A percentile compares a stretch with the other conserved stretches of the same genome.
These are phyloP conservation scores for Mesorhabditis belari DNA, from an alignment of 2,888 invertebrate genomes.

Conservation along the genomic window DNA sequence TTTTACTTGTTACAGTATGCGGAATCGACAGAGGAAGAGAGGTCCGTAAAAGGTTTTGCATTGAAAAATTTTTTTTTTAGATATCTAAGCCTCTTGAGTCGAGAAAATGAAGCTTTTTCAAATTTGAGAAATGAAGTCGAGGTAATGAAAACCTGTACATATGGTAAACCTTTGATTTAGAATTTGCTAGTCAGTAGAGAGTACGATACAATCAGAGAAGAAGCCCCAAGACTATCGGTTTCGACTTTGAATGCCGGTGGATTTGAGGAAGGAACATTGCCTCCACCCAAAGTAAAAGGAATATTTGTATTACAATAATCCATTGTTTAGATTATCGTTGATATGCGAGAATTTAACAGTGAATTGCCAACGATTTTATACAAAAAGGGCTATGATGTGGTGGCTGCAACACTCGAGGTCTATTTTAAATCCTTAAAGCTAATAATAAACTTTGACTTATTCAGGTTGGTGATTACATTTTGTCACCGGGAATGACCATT, in stretches of 20 bases:
- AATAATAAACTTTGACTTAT: slow-evolving; percentile 5
- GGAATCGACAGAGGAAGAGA: slow-evolving; percentile 91
- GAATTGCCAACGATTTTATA: slow-evolving; percentile 89
- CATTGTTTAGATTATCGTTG: slow-evolving; percentile 67
- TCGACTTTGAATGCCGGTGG: slow-evolving; percentile 17
- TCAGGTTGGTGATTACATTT: slow-evolving; percentile 82
- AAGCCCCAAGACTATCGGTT: slow-evolving; percentile 26
- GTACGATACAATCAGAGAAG: slow-evolving; percentile 43
- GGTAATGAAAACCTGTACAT: too few species aligned
- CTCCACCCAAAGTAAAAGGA: slow-evolving; percentile 16
- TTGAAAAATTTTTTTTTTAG: too few species aligned
- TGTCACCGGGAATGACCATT: slow-evolving; percentile 90
- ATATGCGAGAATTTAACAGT: slow-evolving; percentile 94
- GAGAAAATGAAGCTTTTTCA: slow-evolving; percentile 92
- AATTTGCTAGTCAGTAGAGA: slow-evolving; percentile 41
- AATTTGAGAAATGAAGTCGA: too few species aligned
- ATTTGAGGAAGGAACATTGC: slow-evolving; percentile 8
- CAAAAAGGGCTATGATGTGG: slow-evolving; percentile 81
- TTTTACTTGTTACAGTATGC: slow-evolving; percentile 85
- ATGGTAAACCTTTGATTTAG: too few species aligned
- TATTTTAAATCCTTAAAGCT: background rate
- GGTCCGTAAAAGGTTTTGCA: too few species aligned
- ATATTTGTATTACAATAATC: too few species aligned
- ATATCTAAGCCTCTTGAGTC: slow-evolving; percentile 27
- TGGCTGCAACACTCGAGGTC: slow-evolving; percentile 54